These are phyloP conservation scores for Drosophila guanche DNA, from an alignment of 1,140 invertebrate species.

Conservation along the genomic window DNA sequence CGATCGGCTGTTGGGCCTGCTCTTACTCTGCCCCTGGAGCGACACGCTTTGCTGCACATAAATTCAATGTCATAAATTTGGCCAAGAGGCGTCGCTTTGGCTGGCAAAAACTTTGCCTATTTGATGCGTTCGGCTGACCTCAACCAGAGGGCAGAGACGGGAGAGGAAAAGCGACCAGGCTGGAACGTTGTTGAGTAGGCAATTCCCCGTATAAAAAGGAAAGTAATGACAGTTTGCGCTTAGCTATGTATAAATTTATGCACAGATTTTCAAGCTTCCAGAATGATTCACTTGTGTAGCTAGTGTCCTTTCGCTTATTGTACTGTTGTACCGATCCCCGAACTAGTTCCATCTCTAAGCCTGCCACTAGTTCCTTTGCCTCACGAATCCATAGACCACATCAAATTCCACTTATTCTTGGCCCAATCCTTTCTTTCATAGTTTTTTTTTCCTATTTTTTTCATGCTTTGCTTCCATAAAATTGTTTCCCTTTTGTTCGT, in stretches of 20 bases:
- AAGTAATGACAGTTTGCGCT: not conserved
- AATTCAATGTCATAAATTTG: conserved; percentile 76
- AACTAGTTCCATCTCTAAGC: not conserved
- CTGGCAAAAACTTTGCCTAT: conserved; percentile 66
- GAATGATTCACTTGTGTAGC: no score
- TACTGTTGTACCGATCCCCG: not conserved
- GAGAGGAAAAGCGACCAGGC: conserved; percentile 30
- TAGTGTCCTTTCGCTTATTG: no score
- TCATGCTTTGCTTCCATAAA: conserved; percentile 39
- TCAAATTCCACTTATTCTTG: conserved; percentile 45
- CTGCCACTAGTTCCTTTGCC: not conserved
- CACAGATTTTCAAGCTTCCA: no score
- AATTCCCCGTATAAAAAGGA: no score
- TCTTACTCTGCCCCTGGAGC: conserved; percentile 25
- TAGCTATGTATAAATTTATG: no score
- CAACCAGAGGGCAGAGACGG: conserved; percentile 21
- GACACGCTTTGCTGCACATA: conserved; percentile 70
- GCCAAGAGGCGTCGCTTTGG: conserved; percentile 60
- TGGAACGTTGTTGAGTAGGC: not conserved
- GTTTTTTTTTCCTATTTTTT: conserved; percentile 31
- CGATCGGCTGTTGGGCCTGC: conserved; percentile 6
- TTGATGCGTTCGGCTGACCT: conserved; percentile 61
- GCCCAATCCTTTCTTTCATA: not conserved
- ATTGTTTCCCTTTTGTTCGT: conserved; percentile 35
- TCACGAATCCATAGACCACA: conserved; percentile 39